Evolutionary conservation across 2,797 vertebrate species (phyloP).

Genomic region (Jordanella pulchra): DNA sequence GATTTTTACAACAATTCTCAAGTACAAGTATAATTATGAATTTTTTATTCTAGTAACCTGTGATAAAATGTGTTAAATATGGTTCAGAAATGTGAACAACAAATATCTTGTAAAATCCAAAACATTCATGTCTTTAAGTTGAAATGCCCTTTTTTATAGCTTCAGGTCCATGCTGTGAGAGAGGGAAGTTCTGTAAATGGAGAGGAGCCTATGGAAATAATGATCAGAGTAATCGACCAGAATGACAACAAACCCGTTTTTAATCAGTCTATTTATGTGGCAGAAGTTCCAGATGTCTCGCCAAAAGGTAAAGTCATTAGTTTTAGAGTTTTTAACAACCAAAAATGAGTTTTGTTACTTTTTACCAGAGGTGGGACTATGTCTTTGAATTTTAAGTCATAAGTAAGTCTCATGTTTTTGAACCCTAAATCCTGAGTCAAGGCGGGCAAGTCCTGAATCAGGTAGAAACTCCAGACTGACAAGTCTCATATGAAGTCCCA

Average conservation of each 20-base stretch:
- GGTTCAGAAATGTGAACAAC: too few species aligned
- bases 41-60: too few species aligned
- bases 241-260: slow-evolving; percentile 91
- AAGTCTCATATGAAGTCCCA: too few species aligned
- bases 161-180: slow-evolving; percentile 77
- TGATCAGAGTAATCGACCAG: slow-evolving; percentile 81
- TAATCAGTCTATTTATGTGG: slow-evolving; percentile 73
- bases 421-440: too few species aligned
- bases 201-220: slow-evolving; percentile 85
- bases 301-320: slow-evolving; percentile 66
- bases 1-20: too few species aligned
- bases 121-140: neutral
- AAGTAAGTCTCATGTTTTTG: too few species aligned
- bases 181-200: slow-evolving; percentile 26
- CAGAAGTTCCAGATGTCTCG: slow-evolving; percentile 82
- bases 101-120: too few species aligned
- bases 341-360: neutral
- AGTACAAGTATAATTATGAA: too few species aligned
- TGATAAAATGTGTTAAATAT: too few species aligned
- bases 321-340: neutral
- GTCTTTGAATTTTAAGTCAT: too few species aligned
- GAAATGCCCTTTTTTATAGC: slow-evolving; percentile 63
- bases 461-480: too few species aligned
- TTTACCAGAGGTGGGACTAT: slow-evolving; percentile 11
- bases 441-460: too few species aligned